Conservation (phyloP, 1,140 invertebrate genomes). For the Drosophila sproati region DNA sequence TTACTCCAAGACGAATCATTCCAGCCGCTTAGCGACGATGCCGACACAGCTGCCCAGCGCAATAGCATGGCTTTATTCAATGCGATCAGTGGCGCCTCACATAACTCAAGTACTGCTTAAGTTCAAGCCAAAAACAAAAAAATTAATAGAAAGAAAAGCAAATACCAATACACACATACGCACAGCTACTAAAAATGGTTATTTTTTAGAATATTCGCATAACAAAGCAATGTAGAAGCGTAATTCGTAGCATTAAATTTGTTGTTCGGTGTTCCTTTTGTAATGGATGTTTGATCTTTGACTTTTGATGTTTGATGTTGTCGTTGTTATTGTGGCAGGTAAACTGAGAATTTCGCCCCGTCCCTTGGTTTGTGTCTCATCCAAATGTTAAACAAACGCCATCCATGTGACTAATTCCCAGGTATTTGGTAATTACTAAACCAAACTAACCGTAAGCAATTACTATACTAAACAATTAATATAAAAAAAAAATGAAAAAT, state of each 20-base stretch:
- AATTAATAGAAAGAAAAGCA: slow-evolving; percentile 37
- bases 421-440: slow-evolving; percentile 36
- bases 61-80: slow-evolving; percentile 89
- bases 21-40: slow-evolving; percentile 77
- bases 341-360: slow-evolving; percentile 55
- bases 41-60: slow-evolving; percentile 84
- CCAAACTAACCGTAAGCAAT: slow-evolving; percentile 8
- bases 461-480: slow-evolving; percentile 11
- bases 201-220: slow-evolving; percentile 41
- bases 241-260: slow-evolving; percentile 45
- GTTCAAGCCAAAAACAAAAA: slow-evolving; percentile 52
- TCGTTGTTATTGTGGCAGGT: slow-evolving; percentile 60
- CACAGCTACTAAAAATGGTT: slow-evolving; percentile 54
- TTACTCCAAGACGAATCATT: slow-evolving; percentile 88
- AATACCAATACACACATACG: slow-evolving; percentile 34
- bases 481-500: neutral
- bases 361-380: slow-evolving; percentile 50
- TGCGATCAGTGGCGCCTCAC: slow-evolving; percentile 88
- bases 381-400: slow-evolving; percentile 32
- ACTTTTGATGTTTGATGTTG: slow-evolving; percentile 61
- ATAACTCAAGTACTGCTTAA: slow-evolving; percentile 88
- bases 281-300: slow-evolving; percentile 41
- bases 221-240: slow-evolving; percentile 44
- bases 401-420: slow-evolving; percentile 34
- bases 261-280: slow-evolving; percentile 64